Conservation (phyloP, 2,797 vertebrate genomes). For the Tamandua tetradactyla region DNA sequence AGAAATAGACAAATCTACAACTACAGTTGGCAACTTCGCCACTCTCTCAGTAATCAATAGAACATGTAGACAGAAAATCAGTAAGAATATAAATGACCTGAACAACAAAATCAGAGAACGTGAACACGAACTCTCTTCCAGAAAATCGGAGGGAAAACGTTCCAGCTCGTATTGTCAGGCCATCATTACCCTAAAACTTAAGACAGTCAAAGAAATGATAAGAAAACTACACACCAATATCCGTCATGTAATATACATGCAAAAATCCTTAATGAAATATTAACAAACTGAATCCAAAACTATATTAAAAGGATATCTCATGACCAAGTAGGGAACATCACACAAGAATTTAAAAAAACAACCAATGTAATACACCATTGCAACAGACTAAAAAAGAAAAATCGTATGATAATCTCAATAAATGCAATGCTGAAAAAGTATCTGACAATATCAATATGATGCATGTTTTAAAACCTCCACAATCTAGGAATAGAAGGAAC, state of each 20-base stretch:
- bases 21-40: neutral
- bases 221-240: neutral
- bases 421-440: neutral
- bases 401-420: neutral
- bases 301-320: neutral
- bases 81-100: neutral
- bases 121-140: neutral
- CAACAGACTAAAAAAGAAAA: neutral
- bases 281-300: neutral
- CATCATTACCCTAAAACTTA: neutral
- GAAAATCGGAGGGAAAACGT: neutral
- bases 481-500: neutral
- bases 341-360: neutral
- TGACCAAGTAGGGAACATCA: neutral
- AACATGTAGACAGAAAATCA: constrained; percentile 18
- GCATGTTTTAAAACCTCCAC: neutral
- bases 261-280: constrained; percentile 26
- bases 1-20: constrained; percentile 23
- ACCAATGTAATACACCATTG: neutral
- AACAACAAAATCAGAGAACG: neutral
- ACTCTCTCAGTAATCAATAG: neutral
- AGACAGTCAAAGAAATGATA: neutral
- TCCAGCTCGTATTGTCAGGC: neutral
- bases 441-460: neutral
- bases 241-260: neutral